Evolutionary conservation across 2,888 invertebrate species (phyloP).

Genomic region (Dasypolia templi): DNA sequence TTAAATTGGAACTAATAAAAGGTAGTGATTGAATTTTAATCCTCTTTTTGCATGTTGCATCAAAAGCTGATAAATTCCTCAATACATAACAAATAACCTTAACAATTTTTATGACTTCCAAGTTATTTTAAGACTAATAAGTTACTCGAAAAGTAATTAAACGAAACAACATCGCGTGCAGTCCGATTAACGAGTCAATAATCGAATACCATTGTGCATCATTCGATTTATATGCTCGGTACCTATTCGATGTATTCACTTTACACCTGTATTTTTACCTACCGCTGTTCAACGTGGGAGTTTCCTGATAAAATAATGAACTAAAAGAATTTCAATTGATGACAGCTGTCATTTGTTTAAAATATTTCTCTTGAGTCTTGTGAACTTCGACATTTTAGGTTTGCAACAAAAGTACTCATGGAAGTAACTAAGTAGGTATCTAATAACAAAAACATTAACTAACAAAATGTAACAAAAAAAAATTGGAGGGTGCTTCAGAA

Average conservation of each 20-base stretch:
- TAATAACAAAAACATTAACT: too few relatives aligned
- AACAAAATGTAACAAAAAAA: too few relatives aligned
- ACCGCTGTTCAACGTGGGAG: constrained; percentile 47
- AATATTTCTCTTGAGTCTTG: background rate
- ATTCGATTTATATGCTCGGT: constrained; percentile 25
- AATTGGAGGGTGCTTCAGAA: background rate
- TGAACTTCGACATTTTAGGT: background rate
- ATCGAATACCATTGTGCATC: constrained; percentile 33
- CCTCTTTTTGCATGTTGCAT: background rate
- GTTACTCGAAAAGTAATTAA: constrained; percentile 27
- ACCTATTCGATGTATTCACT: constrained; percentile 31
- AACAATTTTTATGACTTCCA: constrained; percentile 18
- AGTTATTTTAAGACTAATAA: constrained; percentile 26
- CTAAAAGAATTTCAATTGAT: constrained; percentile 10
- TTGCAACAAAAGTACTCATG: background rate
- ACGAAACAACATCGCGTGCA: constrained; percentile 9
- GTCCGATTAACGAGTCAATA: constrained; percentile 39
- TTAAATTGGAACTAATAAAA: background rate
- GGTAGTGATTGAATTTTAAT: background rate
- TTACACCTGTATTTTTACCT: constrained; percentile 54
- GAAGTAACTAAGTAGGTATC: too few relatives aligned
- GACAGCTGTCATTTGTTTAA: constrained; percentile 46
- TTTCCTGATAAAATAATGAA: constrained; percentile 31
- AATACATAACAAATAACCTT: constrained; percentile 1
- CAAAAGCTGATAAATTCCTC: constrained; percentile 16